These are phyloP conservation scores for Saimiri boliviensis DNA, from an alignment of 2,113 vertebrate genomes.

Conservation along the genomic window DNA sequence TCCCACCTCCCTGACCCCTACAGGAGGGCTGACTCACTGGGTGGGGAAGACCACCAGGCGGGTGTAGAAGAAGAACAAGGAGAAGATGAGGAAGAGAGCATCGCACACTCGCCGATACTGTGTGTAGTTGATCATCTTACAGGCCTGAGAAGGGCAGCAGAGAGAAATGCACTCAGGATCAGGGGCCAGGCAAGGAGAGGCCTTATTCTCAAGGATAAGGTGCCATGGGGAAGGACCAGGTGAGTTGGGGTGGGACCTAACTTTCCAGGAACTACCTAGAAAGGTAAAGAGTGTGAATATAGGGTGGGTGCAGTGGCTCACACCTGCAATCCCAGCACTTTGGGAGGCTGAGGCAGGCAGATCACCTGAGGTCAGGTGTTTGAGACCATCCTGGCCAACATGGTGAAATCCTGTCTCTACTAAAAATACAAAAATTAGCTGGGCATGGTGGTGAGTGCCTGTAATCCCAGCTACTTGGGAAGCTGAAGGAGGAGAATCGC, in stretches of 20 bases:
- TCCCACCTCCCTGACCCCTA: background rate
- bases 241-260: background rate
- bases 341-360: too few species aligned
- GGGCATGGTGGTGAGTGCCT: too few species aligned
- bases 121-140: slow-evolving; percentile 90
- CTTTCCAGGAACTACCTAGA: background rate
- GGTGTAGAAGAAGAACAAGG: slow-evolving; percentile 88
- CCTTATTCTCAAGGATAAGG: background rate
- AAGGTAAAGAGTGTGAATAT: background rate
- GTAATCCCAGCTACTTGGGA: too few species aligned
- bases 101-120: slow-evolving; percentile 83
- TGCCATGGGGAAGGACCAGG: fast-evolving
- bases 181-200: background rate
- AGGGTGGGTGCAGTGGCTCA: too few species aligned
- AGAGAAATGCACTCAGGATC: background rate
- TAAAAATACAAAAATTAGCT: too few species aligned
- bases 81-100: slow-evolving; percentile 87
- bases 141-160: slow-evolving; percentile 30
- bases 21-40: slow-evolving; percentile 79
- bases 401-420: too few species aligned
- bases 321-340: too few species aligned
- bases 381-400: too few species aligned
- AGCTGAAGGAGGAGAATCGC: too few species aligned
- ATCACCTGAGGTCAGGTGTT: too few species aligned
- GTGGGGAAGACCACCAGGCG: slow-evolving; percentile 88